These are phyloP conservation scores for Panagrolaimus sp. DNA, from an alignment of 1,140 invertebrate genomes.

Conservation along the genomic window DNA sequence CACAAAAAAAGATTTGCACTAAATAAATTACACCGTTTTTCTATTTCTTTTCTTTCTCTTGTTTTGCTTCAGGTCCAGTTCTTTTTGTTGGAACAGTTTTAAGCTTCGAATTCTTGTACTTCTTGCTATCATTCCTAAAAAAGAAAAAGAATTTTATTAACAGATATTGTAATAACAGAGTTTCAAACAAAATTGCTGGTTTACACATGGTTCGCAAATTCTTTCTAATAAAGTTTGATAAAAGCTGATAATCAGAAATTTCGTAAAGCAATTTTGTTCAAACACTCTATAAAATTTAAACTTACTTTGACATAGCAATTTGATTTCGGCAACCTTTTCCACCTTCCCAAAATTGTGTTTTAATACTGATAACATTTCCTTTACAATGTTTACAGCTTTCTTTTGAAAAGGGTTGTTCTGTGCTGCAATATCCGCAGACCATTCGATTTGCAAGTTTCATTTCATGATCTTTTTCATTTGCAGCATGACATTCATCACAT, in stretches of 20 bases:
- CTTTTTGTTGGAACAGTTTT: background rate
- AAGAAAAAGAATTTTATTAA: no score
- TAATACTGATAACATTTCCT: conserved; percentile 47
- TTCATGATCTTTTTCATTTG: conserved; percentile 58
- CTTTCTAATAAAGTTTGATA: no score
- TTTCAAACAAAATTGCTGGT: no score
- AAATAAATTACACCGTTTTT: no score
- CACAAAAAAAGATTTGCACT: no score
- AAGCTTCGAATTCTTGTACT: background rate
- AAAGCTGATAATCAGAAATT: no score
- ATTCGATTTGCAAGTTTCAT: conserved; percentile 60
- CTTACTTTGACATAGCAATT: conserved; percentile 52
- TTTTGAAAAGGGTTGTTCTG: conserved; percentile 58
- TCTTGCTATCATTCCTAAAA: background rate
- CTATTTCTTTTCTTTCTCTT: no score
- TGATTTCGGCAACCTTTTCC: conserved; percentile 60
- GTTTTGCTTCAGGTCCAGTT: background rate
- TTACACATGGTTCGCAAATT: no score
- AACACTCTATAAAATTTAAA: no score
- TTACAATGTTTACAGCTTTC: conserved; percentile 56
- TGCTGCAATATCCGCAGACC: conserved; percentile 61
- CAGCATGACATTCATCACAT: conserved; percentile 60
- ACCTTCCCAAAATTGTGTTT: conserved; percentile 60
- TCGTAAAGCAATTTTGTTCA: no score
- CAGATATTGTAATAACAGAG: no score